These are phyloP conservation scores for Dicaeum eximium DNA, from an alignment of 2,113 vertebrate genomes.

Conservation along the genomic window DNA sequence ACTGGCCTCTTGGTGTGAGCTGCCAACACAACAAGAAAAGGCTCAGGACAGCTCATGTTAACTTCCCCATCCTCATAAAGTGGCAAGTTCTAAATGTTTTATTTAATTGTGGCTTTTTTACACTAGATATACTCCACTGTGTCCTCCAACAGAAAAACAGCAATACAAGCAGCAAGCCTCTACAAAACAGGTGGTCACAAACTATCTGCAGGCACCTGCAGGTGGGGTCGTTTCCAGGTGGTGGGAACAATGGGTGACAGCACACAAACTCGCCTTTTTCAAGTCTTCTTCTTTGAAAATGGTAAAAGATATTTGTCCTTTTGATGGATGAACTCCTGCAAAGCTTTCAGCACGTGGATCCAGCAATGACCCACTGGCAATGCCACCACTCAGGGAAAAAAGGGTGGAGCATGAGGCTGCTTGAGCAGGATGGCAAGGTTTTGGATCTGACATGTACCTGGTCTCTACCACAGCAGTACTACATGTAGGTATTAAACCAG, in stretches of 20 bases:
- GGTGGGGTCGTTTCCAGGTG: fast-evolving
- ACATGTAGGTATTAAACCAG: not conserved
- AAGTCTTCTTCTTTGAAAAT: not conserved
- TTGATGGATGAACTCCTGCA: not conserved
- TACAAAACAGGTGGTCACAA: not conserved
- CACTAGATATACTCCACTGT: not conserved
- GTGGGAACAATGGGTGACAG: not conserved
- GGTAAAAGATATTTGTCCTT: not conserved
- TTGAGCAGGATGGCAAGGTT: not conserved
- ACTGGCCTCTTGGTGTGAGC: not conserved
- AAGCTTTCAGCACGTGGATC: not conserved
- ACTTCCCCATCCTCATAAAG: not conserved
- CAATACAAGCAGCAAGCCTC: not conserved
- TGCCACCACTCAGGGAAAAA: not conserved
- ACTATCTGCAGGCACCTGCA: not conserved
- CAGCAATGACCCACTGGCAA: not conserved
- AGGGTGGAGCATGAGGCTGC: not conserved
- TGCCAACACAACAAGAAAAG: not conserved
- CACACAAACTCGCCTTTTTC: not conserved
- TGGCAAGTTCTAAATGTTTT: not conserved
- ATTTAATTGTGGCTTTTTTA: not conserved
- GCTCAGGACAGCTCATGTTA: not conserved
- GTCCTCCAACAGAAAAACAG: not conserved
- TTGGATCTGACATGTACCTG: not conserved
- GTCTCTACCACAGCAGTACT: not conserved